Conservation (phyloP, 2,113 vertebrate genomes). For the human (Homo sapiens) region GRCh38 chr13:98506501-98507000, state of each 20-base stretch:
- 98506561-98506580: background rate
- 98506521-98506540: background rate
- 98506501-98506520: background rate
- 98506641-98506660: background rate
- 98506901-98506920: background rate
- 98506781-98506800: background rate
- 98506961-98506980: background rate
- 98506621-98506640: no score
- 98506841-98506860: background rate
- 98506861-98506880: background rate
- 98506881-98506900: background rate
- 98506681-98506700: background rate
- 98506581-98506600: accelerated
- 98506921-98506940: background rate
- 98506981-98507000: background rate
- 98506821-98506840: background rate
- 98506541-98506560: no score
- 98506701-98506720: background rate
- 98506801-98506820: background rate
- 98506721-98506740: background rate
- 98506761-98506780: background rate
- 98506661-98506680: background rate
- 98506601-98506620: accelerated
- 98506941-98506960: background rate
- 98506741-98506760: background rate